Evolutionary conservation across 2,888 invertebrate genomes (phyloP), one percentile per base, ranked within the genome.

Genomic region (Autographa gamma): DNA sequence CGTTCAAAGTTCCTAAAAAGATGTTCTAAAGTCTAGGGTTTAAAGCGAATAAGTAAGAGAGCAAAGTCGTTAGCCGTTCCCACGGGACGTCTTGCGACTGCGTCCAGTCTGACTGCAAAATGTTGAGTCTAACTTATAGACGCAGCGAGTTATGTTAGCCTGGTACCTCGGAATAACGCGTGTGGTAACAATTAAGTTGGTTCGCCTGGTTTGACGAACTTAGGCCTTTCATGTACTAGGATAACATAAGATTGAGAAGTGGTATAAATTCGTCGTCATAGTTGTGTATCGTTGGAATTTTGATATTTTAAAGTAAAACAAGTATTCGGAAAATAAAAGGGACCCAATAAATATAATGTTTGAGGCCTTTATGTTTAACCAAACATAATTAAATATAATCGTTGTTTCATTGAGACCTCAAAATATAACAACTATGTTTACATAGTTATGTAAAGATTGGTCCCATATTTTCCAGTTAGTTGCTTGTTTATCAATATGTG

Each of bases 1-100:
- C 65, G 48, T 59, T 66, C 13, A 25, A 83, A 75, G 73, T 80
- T 77, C 69, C 66, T 65, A 71, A 74, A 81, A 80, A 76, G 73
- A 61, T 65, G 60, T 41, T 59, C 52, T 60, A 54, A 76, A 32
- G 75, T 69, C 58, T 69, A 71, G 79, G 62, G 61, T 62, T 60
- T 19, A 59, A 32, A 67, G 58, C 60, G 72, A 70, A 70, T 74
- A 73, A 74, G 66, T 68, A 58, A 79, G 63, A 32, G 76, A 59
- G 66, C 66, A 65, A 82, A 74, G 72, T 74, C 74, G 77, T 80
- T 83, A 77, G 60, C 14, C 32, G 5, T 31, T 70, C 73, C 68
- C 72, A 14, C 13, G 71, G 67, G 79, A 74, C 65, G 68, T 58
- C 67, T 68, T 64, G 76, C 41, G 65, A 52, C 34, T 25, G 48